Evolutionary conservation across 1,140 invertebrate species (phyloP), one percentile per base, ranked within the genome.

Genomic region (Drosophila willistoni): DNA sequence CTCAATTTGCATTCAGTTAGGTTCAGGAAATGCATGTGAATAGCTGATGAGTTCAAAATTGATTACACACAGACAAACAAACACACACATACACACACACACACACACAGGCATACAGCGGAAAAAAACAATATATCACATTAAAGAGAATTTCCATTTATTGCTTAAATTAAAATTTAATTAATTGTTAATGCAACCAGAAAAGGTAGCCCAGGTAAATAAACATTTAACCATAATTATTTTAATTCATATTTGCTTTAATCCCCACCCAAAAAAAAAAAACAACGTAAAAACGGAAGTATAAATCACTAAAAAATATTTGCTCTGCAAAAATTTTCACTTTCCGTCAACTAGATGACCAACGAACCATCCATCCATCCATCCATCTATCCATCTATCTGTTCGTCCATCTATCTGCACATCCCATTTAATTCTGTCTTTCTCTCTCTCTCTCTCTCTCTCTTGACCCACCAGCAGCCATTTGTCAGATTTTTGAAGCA

Each of bases 11-110:
- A 59, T 59, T 36, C 56, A 59, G 51, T 25, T 29, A 17, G 10
- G 36, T 12, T 36, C 36, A 39, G 36, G 36, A 39, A 36, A 76
- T 12, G n/a, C 73, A 69, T 76, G 65, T 76, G 73, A 55, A 76
- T 76, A 75, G 42, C 73, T 69, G 73, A 76, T 69, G 73, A 80
- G 60, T 33, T 77, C 68, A 68, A 73, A 73, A 78, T 79, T 79
- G 62, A 69, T 77, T 69, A 61, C 66, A 54, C 56, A 65, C 13
- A 42, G 25, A 9, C 67, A 55, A 17, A 36, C 42, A 13, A 25
- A 44, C 59, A n/a, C 10, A 41, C 7, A 47, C 33, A 73, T 34
- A 66, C 41, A 54, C 19, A 63, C 34, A 51, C 36, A 55, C 39
- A 67, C 59, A 36, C 33, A 59, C 19, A 42, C 29, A 29, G 29